phyloP scores from a whole-genome alignment of 2,888 invertebrate species.

The Drosophila recens region DNA sequence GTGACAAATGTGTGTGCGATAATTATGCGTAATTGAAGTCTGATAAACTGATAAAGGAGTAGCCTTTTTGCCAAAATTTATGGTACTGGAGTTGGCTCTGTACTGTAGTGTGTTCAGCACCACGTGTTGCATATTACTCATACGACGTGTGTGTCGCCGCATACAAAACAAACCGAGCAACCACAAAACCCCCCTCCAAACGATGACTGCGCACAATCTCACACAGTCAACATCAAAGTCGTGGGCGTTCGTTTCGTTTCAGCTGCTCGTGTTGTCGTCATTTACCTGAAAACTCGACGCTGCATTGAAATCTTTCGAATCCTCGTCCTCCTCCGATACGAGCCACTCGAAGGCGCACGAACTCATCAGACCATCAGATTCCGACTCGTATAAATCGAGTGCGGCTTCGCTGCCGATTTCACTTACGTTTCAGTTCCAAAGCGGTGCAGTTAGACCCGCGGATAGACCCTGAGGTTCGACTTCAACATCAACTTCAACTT shows the following conservation, averaged over 20 bases:
- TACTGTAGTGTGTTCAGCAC: slow-evolving; percentile 19
- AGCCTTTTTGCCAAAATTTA: slow-evolving; percentile 13
- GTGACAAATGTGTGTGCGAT: slow-evolving; percentile 42
- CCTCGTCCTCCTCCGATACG: slow-evolving; percentile 57
- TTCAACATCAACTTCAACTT: slow-evolving; percentile 1
- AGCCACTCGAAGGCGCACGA: slow-evolving; percentile 13
- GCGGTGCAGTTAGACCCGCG: slow-evolving; percentile 75
- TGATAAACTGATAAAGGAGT: slow-evolving; percentile 65
- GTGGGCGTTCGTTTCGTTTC: slow-evolving; percentile 54
- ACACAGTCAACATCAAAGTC: slow-evolving; percentile 28
- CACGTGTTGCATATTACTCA: slow-evolving; percentile 75
- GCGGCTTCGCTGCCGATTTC: slow-evolving; percentile 73
- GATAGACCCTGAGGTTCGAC: slow-evolving; percentile 23
- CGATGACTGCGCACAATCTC: slow-evolving; percentile 75
- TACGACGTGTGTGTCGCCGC: slow-evolving; percentile 43
- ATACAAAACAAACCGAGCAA: slow-evolving; percentile 15
- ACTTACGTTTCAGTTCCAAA: slow-evolving; percentile 82
- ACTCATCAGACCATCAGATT: slow-evolving; percentile 6
- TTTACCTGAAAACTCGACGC: slow-evolving; percentile 40
- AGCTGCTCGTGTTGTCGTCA: slow-evolving; percentile 42
- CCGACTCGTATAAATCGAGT: slow-evolving; percentile 80
- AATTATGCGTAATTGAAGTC: slow-evolving; percentile 75
- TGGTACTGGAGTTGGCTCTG: slow-evolving; percentile 10
- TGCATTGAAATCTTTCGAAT: slow-evolving; percentile 79
- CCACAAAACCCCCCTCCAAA: slow-evolving; percentile 9